Evolutionary conservation across 2,113 vertebrate species (phyloP).

Genomic region (Oryzias javanicus): DNA sequence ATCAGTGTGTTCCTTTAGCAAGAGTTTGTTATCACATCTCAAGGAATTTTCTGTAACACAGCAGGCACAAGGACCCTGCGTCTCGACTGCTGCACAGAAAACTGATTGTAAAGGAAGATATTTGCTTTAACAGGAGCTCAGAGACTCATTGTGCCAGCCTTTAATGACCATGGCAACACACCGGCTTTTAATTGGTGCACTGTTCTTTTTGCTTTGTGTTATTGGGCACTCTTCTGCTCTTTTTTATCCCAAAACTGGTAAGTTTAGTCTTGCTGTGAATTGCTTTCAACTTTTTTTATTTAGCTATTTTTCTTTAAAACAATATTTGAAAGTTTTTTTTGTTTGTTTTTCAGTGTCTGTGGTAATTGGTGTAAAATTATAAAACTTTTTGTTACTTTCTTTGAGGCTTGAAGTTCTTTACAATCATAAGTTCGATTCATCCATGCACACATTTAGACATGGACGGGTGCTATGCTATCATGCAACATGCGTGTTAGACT

Average conservation of each 20-base stretch:
- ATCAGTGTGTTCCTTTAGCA: no score
- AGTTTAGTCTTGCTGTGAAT: neutral
- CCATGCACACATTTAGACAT: no score
- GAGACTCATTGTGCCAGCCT: conserved; percentile 8
- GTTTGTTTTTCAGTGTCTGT: no score
- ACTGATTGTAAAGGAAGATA: conserved; percentile 19
- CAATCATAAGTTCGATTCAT: no score
- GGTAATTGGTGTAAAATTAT: no score
- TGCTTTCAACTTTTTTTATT: neutral
- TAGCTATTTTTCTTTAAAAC: no score
- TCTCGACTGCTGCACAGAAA: conserved; percentile 11
- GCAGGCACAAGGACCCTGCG: conserved; percentile 58
- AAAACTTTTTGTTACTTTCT: no score
- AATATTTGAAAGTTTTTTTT: neutral
- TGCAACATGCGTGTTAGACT: no score
- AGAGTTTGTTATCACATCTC: no score
- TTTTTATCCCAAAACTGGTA: conserved; percentile 21
- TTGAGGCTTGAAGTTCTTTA: no score
- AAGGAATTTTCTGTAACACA: neutral
- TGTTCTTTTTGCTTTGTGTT: conserved; percentile 36
- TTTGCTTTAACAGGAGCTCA: conserved; percentile 36
- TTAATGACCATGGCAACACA: conserved; percentile 43
- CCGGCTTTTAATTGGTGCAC: conserved; percentile 26
- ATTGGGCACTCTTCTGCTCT: conserved; percentile 17
- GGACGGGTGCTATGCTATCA: no score